These are phyloP conservation scores for Ormyrus rosae DNA, from an alignment of 2,888 invertebrate genomes.

Conservation along the genomic window DNA sequence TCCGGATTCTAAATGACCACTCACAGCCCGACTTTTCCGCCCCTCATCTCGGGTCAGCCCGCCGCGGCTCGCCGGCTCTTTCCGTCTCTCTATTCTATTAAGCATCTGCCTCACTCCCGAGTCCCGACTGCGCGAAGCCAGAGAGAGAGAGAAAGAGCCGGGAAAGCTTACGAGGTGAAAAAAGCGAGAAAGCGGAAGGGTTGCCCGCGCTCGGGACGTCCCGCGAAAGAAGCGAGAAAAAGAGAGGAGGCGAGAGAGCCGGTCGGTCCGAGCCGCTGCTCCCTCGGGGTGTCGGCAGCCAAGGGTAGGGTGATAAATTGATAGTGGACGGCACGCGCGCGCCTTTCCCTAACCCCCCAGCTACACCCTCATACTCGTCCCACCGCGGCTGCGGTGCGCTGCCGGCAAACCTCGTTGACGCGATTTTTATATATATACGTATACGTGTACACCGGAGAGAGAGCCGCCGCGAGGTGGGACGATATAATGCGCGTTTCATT, in stretches of 20 bases:
- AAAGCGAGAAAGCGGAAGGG: slow-evolving; percentile 52
- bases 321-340: slow-evolving; percentile 72
- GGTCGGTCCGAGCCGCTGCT: slow-evolving; percentile 47
- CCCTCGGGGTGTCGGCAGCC: slow-evolving; percentile 41
- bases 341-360: slow-evolving; percentile 23
- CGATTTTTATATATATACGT: slow-evolving; percentile 3
- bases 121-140: slow-evolving; percentile 19
- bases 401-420: not conserved
- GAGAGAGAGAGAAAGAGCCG: slow-evolving; percentile 44
- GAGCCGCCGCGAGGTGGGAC: slow-evolving; percentile 3
- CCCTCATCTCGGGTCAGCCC: not conserved
- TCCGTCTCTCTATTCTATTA: slow-evolving; percentile 1
- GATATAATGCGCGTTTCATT: slow-evolving; percentile 57
- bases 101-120: not conserved
- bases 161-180: slow-evolving; percentile 27
- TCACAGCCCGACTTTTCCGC: not conserved
- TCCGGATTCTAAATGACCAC: slow-evolving; percentile 26
- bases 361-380: not conserved
- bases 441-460: too few relatives aligned
- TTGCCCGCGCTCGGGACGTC: slow-evolving; percentile 46
- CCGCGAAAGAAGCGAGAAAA: slow-evolving; percentile 64
- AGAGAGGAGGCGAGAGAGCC: slow-evolving; percentile 65
- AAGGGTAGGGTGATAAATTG: slow-evolving; percentile 72
- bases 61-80: not conserved
- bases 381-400: not conserved